Evolutionary conservation across 2,888 invertebrate species (phyloP).

Genomic region (Alentia gelatinosa): DNA sequence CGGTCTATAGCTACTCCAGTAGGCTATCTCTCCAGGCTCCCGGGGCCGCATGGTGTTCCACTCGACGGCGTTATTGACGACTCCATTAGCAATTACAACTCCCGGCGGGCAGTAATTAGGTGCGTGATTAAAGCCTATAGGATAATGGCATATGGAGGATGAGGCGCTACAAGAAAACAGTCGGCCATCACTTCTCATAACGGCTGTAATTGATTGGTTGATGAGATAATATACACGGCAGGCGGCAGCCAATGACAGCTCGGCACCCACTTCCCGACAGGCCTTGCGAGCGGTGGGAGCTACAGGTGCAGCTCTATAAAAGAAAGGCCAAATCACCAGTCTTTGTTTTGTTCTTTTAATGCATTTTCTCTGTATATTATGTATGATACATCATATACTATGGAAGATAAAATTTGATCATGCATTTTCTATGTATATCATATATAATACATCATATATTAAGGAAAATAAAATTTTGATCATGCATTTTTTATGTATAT

Average conservation of each 20-base stretch:
- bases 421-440: too few species aligned
- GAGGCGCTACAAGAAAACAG: neutral
- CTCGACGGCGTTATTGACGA: neutral
- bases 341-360: too few species aligned
- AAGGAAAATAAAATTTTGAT: too few species aligned
- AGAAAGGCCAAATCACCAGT: too few species aligned
- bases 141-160: slow-evolving; percentile 22
- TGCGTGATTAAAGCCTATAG: slow-evolving; percentile 22
- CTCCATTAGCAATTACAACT: slow-evolving; percentile 8
- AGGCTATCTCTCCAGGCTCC: neutral
- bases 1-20: too few species aligned
- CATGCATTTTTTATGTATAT: too few species aligned
- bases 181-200: slow-evolving; percentile 1
- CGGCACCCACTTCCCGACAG: neutral
- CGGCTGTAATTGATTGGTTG: slow-evolving; percentile 7
- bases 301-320: too few species aligned
- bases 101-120: neutral
- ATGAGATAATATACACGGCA: slow-evolving; percentile 4
- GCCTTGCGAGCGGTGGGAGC: too few species aligned
- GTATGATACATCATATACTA: too few species aligned
- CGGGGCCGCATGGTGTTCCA: neutral
- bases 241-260: neutral
- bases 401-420: too few species aligned
- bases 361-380: too few species aligned
- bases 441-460: too few species aligned